Evolutionary conservation across 2,888 invertebrate species (phyloP).

Genomic region (Drosophila suboccidentalis): DNA sequence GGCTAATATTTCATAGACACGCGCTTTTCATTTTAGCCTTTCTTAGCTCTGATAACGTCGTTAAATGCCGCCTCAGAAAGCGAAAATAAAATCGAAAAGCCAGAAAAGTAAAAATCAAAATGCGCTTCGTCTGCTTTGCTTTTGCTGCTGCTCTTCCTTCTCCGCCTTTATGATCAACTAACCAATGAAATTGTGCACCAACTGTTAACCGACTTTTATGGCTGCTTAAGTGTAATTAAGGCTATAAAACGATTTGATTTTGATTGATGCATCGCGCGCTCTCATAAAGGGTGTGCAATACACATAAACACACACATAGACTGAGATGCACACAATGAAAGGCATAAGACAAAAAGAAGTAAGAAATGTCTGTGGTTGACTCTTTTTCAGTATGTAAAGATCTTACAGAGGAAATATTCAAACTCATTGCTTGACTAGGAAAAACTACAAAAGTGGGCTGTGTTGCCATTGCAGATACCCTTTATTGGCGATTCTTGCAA

Average conservation of each 20-base stretch:
- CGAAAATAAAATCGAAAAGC: conserved; percentile 59
- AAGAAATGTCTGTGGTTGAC: conserved; percentile 1
- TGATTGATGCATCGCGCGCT: conserved; percentile 59
- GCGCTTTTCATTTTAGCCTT: conserved; percentile 56
- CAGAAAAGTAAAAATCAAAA: conserved; percentile 46
- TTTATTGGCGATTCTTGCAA: background rate
- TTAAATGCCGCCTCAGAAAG: conserved; percentile 69
- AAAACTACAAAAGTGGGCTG: background rate
- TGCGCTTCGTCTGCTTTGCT: background rate
- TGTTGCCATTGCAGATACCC: background rate
- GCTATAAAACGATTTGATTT: conserved; percentile 76
- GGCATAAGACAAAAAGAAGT: background rate
- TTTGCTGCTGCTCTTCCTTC: conserved; percentile 1
- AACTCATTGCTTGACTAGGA: background rate
- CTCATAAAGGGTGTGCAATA: conserved; percentile 39
- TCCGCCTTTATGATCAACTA: conserved; percentile 38
- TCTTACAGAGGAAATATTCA: conserved; percentile 1
- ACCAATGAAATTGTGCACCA: conserved; percentile 61
- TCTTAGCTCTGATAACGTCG: conserved; percentile 77
- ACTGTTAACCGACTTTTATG: conserved; percentile 72
- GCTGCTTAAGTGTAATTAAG: conserved; percentile 74
- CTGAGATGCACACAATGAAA: background rate
- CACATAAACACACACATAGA: conserved; percentile 1
- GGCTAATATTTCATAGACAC: conserved; percentile 68
- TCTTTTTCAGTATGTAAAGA: conserved; percentile 1